These are phyloP conservation scores for Pteropus alecto DNA, from an alignment of 2,113 vertebrate genomes.

Conservation along the genomic window DNA sequence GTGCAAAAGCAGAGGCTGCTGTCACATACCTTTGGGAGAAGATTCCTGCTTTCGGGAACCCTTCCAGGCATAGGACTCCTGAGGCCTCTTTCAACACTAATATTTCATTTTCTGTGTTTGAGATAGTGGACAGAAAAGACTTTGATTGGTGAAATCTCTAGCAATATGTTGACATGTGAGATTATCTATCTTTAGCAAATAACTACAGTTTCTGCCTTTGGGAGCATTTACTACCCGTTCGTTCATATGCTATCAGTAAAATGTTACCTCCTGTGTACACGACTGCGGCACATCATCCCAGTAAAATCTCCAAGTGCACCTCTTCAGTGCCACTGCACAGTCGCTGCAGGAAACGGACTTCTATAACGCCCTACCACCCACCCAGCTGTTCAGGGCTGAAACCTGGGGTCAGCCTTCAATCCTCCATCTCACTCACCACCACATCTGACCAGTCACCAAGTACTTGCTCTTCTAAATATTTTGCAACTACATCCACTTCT, in stretches of 20 bases:
- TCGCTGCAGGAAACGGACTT: background rate
- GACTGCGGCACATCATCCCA: no score
- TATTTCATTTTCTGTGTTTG: background rate
- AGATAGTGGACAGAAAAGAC: background rate
- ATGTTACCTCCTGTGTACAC: background rate
- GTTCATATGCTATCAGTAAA: background rate
- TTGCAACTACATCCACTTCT: background rate
- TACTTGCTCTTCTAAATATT: background rate
- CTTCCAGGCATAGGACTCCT: background rate
- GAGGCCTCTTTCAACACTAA: background rate
- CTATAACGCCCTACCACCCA: fast-evolving
- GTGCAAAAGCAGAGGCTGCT: background rate
- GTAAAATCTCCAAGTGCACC: background rate
- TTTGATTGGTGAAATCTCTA: background rate
- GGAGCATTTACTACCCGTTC: background rate
- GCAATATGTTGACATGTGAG: background rate
- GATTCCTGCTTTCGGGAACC: background rate
- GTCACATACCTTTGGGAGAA: background rate
- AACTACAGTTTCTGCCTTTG: background rate
- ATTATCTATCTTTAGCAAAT: background rate
- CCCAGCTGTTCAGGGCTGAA: background rate
- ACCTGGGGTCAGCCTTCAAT: background rate
- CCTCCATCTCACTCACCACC: background rate
- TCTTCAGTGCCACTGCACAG: no score
- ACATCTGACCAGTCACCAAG: background rate